Evolutionary conservation across 2,888 invertebrate species (phyloP).

Genomic region (Drymonia ruficornis): DNA sequence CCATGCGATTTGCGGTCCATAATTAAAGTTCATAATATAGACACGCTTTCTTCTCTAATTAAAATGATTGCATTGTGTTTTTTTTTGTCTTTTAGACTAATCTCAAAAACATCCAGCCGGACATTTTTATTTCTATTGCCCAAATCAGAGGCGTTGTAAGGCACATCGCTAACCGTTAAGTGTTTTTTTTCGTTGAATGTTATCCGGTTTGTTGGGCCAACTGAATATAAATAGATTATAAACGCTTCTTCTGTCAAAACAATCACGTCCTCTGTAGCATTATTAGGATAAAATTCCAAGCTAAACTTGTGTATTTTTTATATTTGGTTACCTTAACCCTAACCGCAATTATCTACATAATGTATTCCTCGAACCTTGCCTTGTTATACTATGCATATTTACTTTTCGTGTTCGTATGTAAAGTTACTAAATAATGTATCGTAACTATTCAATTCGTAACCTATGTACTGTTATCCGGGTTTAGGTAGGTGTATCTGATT

Average conservation of each 20-base stretch:
- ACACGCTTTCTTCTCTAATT: conserved; percentile 68
- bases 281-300: not conserved
- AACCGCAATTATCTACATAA: not conserved
- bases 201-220: conserved; percentile 59
- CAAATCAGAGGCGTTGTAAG: conserved; percentile 41
- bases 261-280: conserved; percentile 20
- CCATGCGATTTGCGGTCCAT: conserved; percentile 66
- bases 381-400: not conserved
- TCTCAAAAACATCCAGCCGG: conserved; percentile 4
- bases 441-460: not conserved
- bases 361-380: not conserved
- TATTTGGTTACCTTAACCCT: not conserved
- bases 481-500: not conserved
- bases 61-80: conserved; percentile 41
- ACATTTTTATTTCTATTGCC: conserved; percentile 11
- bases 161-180: conserved; percentile 42
- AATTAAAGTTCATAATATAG: conserved; percentile 66
- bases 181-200: conserved; percentile 45
- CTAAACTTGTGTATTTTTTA: no score
- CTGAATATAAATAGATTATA: conserved; percentile 63
- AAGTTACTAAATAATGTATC: not conserved
- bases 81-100: conserved; percentile 15
- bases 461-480: not conserved
- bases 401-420: not conserved
- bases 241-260: conserved; percentile 31